phyloP scores from a whole-genome alignment of 2,113 vertebrate species.

The Pimephales promelas region DNA sequence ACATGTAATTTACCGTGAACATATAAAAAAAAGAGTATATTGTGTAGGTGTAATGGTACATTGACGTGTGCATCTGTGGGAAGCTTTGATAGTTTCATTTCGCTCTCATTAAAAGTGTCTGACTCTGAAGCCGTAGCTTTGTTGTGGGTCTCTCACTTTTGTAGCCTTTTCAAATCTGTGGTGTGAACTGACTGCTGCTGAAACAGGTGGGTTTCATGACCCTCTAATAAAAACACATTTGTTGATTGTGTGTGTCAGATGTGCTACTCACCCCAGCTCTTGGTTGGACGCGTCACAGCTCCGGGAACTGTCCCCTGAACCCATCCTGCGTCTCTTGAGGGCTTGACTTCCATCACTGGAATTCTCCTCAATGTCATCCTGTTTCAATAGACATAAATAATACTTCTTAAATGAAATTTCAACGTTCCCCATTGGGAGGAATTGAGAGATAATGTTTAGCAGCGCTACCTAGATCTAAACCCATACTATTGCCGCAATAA shows the following conservation, averaged over 20 bases:
- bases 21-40: too few relatives aligned
- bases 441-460: not conserved
- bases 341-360: conserved; percentile 93
- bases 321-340: conserved; percentile 90
- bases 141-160: too few relatives aligned
- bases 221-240: too few relatives aligned
- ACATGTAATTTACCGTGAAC: too few relatives aligned
- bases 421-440: not conserved
- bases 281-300: conserved; percentile 93
- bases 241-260: not conserved
- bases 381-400: not conserved
- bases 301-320: conserved; percentile 93
- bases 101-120: too few relatives aligned
- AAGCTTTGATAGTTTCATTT: too few relatives aligned
- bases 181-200: too few relatives aligned
- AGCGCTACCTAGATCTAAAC: not conserved
- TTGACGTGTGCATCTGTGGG: too few relatives aligned
- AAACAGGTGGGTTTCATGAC: too few relatives aligned
- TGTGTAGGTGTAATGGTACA: too few relatives aligned
- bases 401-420: not conserved
- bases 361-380: conserved; percentile 88
- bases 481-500: not conserved
- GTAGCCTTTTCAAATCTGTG: too few relatives aligned
- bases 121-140: too few relatives aligned
- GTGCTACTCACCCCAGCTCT: conserved; percentile 82